A percentile compares a stretch with the other conserved stretches of the same genome.
These are phyloP conservation scores for Callipepla californica DNA, from an alignment of 2,113 vertebrate genomes.

Conservation along the genomic window DNA sequence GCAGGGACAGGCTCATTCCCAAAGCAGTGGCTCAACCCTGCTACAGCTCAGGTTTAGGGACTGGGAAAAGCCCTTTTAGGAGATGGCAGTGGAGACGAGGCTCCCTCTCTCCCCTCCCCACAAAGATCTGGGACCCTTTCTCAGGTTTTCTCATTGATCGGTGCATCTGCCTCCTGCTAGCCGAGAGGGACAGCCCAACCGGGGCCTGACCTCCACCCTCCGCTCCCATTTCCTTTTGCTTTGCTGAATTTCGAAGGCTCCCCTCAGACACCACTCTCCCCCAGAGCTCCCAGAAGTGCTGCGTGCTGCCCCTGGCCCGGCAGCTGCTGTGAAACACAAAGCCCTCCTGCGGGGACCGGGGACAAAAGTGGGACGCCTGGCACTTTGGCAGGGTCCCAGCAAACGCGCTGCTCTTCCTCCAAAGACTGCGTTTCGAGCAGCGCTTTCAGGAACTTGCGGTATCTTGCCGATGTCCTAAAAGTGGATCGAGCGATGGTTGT, in stretches of 20 bases:
- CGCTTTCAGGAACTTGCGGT: neutral
- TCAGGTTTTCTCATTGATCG: conserved; percentile 58
- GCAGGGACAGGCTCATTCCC: neutral
- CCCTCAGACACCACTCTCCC: neutral
- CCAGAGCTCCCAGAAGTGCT: neutral
- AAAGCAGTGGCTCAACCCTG: neutral
- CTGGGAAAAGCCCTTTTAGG: neutral
- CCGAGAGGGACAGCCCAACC: neutral
- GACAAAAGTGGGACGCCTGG: conserved; percentile 10
- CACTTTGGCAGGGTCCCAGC: conserved; percentile 33
- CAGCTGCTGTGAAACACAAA: conserved; percentile 51
- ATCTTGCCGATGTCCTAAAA: rapidly evolving
- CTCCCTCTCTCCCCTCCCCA: neutral
- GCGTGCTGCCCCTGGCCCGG: neutral
- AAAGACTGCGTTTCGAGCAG: rapidly evolving
- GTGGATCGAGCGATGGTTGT: rapidly evolving
- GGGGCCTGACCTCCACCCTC: conserved; percentile 46
- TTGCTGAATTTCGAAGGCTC: neutral
- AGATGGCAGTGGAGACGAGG: neutral
- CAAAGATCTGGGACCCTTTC: neutral
- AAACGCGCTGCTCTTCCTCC: rapidly evolving
- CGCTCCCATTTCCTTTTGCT: neutral
- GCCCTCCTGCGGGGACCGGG: neutral
- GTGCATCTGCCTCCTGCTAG: conserved; percentile 47
- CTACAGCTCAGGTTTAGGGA: no score